Evolutionary conservation across 2,797 vertebrate species (phyloP).

Genomic region (Rhincodon typus): DNA sequence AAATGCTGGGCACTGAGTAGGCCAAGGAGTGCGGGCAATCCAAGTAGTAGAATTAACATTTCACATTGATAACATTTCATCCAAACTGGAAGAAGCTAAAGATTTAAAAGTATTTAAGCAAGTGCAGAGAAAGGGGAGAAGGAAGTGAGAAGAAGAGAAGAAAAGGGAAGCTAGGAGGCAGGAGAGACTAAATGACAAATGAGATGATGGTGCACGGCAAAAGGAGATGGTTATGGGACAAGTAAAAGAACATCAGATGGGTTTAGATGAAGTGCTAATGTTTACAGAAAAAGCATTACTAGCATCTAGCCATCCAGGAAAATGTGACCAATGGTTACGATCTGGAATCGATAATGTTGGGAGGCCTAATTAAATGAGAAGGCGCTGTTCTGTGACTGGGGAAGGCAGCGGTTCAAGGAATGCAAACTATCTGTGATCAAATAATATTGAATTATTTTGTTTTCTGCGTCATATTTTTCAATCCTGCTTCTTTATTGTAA

Average conservation of each 20-base stretch:
- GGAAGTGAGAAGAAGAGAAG: not conserved
- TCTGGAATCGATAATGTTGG: not conserved
- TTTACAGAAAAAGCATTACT: not conserved
- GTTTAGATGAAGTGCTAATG: not conserved
- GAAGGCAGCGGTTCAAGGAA: not conserved
- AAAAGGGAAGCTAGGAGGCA: not conserved
- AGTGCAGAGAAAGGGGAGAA: not conserved
- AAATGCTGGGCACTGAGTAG: not conserved
- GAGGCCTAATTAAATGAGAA: not conserved
- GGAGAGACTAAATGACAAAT: not conserved
- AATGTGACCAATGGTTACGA: not conserved
- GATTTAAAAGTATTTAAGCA: too few species aligned
- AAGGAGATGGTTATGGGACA: not conserved
- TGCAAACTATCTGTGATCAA: not conserved
- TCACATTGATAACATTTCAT: not conserved
- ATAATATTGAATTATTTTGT: not conserved
- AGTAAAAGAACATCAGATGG: not conserved
- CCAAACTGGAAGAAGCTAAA: not conserved
- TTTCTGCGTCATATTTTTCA: not conserved
- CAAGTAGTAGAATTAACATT: not conserved
- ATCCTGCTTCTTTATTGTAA: not conserved
- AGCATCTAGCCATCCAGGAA: not conserved
- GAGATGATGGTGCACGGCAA: not conserved
- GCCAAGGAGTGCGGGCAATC: not conserved
- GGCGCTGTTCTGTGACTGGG: not conserved